Conservation (phyloP, 2,113 vertebrate genomes). For the Planiliza haematocheilus region DNA sequence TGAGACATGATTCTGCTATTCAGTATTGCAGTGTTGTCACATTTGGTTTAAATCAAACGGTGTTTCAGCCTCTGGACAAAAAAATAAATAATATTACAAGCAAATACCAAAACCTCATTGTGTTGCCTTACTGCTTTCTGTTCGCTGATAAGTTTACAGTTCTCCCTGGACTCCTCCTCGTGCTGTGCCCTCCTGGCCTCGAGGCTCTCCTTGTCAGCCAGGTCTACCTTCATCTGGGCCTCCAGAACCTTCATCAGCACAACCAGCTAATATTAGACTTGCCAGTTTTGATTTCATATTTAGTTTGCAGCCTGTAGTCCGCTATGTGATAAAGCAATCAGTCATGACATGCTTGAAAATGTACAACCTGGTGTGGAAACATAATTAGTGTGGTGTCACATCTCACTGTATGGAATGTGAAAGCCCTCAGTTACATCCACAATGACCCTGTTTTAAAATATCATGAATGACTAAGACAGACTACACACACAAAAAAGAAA, state of each 20-base stretch:
- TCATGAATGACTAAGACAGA: too few species aligned
- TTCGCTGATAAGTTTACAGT: conserved; percentile 94
- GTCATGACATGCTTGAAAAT: conserved; percentile 31
- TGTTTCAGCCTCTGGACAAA: not conserved
- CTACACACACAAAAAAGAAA: too few species aligned
- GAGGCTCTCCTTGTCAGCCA: conserved; percentile 94
- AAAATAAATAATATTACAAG: not conserved
- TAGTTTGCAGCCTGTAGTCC: not conserved
- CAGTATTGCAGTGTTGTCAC: too few species aligned
- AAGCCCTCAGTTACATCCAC: conserved; percentile 22
- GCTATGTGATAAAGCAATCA: not conserved
- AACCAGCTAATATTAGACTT: not conserved
- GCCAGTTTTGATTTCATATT: conserved; percentile 8
- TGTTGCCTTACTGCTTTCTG: conserved; percentile 93
- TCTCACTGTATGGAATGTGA: conserved; percentile 21
- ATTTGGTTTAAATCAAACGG: not conserved
- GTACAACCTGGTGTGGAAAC: conserved; percentile 22
- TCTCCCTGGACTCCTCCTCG: conserved; percentile 94
- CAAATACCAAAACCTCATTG: not conserved
- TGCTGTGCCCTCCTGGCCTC: conserved; percentile 91
- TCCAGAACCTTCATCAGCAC: conserved; percentile 88
- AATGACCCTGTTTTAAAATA: conserved; percentile 32
- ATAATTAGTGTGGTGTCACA: conserved; percentile 40
- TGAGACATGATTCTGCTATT: too few species aligned
- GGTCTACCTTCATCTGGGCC: conserved; percentile 95